These are phyloP conservation scores for Halichoeres trimaculatus DNA, from an alignment of 2,113 vertebrate genomes.

Conservation along the genomic window DNA sequence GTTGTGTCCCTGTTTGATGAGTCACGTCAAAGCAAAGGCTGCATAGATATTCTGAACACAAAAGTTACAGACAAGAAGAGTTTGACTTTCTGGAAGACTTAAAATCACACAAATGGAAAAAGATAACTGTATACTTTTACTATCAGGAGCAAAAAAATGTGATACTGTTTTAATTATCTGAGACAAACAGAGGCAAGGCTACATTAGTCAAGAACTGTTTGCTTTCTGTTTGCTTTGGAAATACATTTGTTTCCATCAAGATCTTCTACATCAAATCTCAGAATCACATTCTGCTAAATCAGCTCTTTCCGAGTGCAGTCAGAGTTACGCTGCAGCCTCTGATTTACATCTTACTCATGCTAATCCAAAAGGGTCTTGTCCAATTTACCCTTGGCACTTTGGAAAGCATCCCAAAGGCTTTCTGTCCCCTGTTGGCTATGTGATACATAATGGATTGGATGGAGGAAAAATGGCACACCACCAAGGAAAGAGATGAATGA, in stretches of 20 bases:
- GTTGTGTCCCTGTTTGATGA: background rate
- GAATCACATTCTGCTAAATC: slow-evolving; percentile 21
- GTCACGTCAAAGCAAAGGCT: no score
- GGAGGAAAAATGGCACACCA: slow-evolving; percentile 31
- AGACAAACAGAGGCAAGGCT: background rate
- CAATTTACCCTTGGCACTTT: slow-evolving; percentile 45
- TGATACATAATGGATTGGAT: slow-evolving; percentile 61
- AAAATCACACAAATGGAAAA: background rate
- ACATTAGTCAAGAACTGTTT: no score
- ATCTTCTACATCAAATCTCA: background rate
- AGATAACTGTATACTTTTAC: background rate
- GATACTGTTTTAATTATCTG: background rate
- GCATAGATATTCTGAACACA: no score
- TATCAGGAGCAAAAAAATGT: background rate
- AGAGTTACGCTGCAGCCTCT: slow-evolving; percentile 7
- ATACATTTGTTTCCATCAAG: background rate
- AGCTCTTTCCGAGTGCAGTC: slow-evolving; percentile 29
- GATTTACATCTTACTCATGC: slow-evolving; percentile 17
- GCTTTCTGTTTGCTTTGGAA: background rate
- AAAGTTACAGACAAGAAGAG: background rate
- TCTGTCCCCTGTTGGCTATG: slow-evolving; percentile 21
- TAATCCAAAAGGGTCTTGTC: slow-evolving; percentile 33
- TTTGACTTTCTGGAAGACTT: background rate
- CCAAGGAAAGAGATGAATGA: slow-evolving; percentile 5
- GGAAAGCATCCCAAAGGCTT: slow-evolving; percentile 54